Conservation (phyloP, 2,888 invertebrate genomes). For the Tetranychus piercei region DNA sequence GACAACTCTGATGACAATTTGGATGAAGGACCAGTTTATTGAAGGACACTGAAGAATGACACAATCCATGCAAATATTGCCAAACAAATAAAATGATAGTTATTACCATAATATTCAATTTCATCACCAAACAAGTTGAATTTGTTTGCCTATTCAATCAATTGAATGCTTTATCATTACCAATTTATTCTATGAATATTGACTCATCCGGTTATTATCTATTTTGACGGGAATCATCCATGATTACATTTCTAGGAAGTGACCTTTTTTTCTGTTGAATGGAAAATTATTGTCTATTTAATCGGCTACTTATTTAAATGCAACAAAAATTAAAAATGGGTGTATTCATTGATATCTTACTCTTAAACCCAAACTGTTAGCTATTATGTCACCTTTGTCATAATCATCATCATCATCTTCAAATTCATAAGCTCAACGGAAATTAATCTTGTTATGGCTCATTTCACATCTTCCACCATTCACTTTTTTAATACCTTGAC, state of each 20-base stretch:
- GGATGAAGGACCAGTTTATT: conserved; percentile 19
- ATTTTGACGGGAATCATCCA: not conserved
- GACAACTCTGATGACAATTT: conserved; percentile 15
- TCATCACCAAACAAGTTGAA: no score
- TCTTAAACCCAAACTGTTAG: not conserved
- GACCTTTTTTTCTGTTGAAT: not conserved
- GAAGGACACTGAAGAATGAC: not conserved
- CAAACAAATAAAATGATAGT: no score
- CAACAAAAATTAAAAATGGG: no score
- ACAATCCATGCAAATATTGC: not conserved
- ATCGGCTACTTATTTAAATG: no score
- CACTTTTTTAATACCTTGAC: not conserved
- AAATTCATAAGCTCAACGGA: not conserved
- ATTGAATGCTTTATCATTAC: no score
- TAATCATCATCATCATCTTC: not conserved
- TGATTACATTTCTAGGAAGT: not conserved
- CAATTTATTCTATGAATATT: no score
- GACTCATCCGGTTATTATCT: no score
- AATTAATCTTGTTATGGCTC: not conserved
- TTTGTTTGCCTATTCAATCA: no score
- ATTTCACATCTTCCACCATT: not conserved
- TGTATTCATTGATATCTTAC: no score
- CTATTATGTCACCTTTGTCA: not conserved
- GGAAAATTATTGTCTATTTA: no score
- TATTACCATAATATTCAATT: no score